These are phyloP conservation scores for Nebria brevicollis DNA, from an alignment of 2,888 invertebrate species.

Conservation along the genomic window DNA sequence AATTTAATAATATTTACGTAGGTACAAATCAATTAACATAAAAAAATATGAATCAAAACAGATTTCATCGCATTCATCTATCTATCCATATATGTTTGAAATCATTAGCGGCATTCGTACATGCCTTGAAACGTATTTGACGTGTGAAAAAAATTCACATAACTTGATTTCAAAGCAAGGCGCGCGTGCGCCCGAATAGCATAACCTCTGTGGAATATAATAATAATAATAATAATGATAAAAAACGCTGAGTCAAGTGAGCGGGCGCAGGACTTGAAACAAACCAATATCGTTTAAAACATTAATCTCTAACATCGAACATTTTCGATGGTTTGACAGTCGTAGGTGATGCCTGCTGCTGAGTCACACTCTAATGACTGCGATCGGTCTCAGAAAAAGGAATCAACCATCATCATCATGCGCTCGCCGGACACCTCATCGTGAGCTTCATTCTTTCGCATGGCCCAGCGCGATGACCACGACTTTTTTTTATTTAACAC, in stretches of 20 bases:
- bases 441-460: not conserved
- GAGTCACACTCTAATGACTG: slow-evolving; percentile 28
- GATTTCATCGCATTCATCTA: not conserved
- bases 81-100: slow-evolving; percentile 22
- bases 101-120: slow-evolving; percentile 36
- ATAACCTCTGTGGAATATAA: not conserved
- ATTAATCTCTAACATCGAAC: slow-evolving; percentile 43
- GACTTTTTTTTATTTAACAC: not conserved
- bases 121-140: slow-evolving; percentile 24
- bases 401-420: not conserved
- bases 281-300: slow-evolving; percentile 46
- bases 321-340: slow-evolving; percentile 42
- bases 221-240: not conserved
- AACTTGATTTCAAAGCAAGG: slow-evolving; percentile 6
- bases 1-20: not conserved
- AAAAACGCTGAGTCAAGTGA: slow-evolving; percentile 25
- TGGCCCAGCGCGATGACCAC: not conserved
- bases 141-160: slow-evolving; percentile 27
- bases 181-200: not conserved
- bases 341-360: slow-evolving; percentile 27
- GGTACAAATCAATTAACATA: not conserved
- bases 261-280: slow-evolving; percentile 40
- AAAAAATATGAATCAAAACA: not conserved
- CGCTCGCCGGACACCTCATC: slow-evolving; percentile 12
- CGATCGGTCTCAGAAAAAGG: slow-evolving; percentile 5